Percentiles rank a stretch among this genome's conserved stretches.
Conservation (phyloP, 2,113 vertebrate species). For the Fukomys damarensis region DNA sequence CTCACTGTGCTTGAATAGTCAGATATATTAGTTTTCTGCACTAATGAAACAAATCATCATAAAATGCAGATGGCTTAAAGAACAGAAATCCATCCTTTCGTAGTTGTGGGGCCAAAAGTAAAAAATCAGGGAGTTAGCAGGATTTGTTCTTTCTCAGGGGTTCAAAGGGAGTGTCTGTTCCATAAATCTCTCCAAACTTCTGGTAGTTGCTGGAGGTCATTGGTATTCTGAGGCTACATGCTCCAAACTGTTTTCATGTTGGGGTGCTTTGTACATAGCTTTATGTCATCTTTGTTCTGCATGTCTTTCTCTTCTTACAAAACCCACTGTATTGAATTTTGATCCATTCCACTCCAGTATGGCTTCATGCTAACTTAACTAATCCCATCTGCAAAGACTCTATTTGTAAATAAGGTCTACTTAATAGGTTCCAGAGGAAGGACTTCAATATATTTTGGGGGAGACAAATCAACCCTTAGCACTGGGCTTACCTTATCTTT, state of each 20-base stretch:
- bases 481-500: not conserved
- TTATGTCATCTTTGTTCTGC: not conserved
- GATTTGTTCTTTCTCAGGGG: not conserved
- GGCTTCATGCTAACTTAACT: not conserved
- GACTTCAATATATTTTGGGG: not conserved
- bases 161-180: rapidly evolving
- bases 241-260: not conserved
- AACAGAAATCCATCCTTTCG: not conserved
- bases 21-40: not conserved
- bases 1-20: too few species aligned
- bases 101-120: not conserved
- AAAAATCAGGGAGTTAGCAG: not conserved
- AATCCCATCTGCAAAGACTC: not conserved
- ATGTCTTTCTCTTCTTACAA: not conserved
- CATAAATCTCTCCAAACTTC: not conserved
- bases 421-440: not conserved
- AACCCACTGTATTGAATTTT: not conserved
- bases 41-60: not conserved
- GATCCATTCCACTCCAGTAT: not conserved
- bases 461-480: not conserved
- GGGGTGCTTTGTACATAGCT: not conserved
- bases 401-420: not conserved
- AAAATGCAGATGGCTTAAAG: not conserved
- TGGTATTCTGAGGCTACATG: not conserved
- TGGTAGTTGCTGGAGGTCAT: rapidly evolving